A percentile compares a stretch with the other conserved stretches of the same genome.
phyloP scores from a whole-genome alignment of 1,140 invertebrate species.

The Thaumatotibia leucotreta region DNA sequence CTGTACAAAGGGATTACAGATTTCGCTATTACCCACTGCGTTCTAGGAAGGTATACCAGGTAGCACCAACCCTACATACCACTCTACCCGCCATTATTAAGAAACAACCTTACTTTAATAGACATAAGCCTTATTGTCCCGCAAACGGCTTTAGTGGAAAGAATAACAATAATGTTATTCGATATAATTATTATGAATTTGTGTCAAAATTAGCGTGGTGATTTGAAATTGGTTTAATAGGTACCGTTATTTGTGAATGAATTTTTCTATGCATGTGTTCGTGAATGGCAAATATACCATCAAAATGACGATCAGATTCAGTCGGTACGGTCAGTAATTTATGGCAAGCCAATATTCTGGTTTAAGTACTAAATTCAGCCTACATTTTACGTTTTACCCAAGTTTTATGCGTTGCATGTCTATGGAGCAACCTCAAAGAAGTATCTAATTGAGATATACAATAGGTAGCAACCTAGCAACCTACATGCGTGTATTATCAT shows the following conservation, averaged over 20 bases:
- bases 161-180: slow-evolving; percentile 5
- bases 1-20: slow-evolving; percentile 65
- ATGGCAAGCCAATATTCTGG: too few species aligned
- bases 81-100: slow-evolving; percentile 44
- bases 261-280: slow-evolving; percentile 36
- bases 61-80: slow-evolving; percentile 44
- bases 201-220: slow-evolving; percentile 44
- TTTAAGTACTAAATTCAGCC: too few species aligned
- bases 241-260: slow-evolving; percentile 46
- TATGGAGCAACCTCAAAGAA: too few species aligned
- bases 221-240: slow-evolving; percentile 24
- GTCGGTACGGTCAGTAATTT: not conserved
- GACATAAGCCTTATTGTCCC: slow-evolving; percentile 16
- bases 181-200: slow-evolving; percentile 37
- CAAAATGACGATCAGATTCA: not conserved
- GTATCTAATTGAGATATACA: too few species aligned
- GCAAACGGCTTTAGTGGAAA: not conserved
- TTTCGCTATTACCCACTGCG: slow-evolving; percentile 57
- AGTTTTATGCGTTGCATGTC: too few species aligned
- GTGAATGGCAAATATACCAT: slow-evolving; percentile 30
- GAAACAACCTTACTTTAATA: slow-evolving; percentile 19
- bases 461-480: too few species aligned
- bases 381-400: too few species aligned
- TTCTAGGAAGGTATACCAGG: slow-evolving; percentile 70
- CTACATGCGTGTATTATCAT: too few species aligned